Percentiles rank a stretch among this genome's conserved stretches.
phyloP scores from a whole-genome alignment of 2,888 invertebrate genomes.

The Tiliacea aurago region DNA sequence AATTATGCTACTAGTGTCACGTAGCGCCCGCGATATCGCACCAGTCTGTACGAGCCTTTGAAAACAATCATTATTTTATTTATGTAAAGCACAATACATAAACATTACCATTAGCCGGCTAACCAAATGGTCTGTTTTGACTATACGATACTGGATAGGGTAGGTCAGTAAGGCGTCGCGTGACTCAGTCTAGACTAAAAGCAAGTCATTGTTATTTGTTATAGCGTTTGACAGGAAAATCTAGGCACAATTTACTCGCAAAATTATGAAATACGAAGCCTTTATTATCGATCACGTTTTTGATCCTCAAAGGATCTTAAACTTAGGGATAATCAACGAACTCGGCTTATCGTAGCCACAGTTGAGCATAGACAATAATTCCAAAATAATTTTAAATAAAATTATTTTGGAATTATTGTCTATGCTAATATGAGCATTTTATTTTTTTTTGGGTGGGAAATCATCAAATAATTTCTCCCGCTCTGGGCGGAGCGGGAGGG shows the following conservation, averaged over 20 bases:
- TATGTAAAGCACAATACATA: constrained; percentile 9
- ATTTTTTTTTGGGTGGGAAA: no score
- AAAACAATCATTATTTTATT: background rate
- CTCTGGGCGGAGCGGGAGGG: no score
- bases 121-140: constrained; percentile 28
- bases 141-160: constrained; percentile 25
- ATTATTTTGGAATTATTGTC: no score
- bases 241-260: background rate
- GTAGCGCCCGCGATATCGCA: no score
- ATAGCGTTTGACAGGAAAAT: constrained; percentile 15
- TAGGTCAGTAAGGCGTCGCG: constrained; percentile 50
- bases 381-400: no score
- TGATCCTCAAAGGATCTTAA: background rate
- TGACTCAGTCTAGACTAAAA: constrained; percentile 38
- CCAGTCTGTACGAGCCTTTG: no score
- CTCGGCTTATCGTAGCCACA: background rate
- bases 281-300: constrained; percentile 15
- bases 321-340: constrained; percentile 5
- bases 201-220: constrained; percentile 41
- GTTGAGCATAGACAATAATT: constrained; percentile 12
- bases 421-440: no score
- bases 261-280: background rate
- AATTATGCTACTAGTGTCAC: no score
- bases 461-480: no score
- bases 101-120: constrained; percentile 13